Evolutionary conservation across 2,888 invertebrate genomes (phyloP), one percentile per base, ranked within the genome.

Genomic region (Nomada fucata): DNA sequence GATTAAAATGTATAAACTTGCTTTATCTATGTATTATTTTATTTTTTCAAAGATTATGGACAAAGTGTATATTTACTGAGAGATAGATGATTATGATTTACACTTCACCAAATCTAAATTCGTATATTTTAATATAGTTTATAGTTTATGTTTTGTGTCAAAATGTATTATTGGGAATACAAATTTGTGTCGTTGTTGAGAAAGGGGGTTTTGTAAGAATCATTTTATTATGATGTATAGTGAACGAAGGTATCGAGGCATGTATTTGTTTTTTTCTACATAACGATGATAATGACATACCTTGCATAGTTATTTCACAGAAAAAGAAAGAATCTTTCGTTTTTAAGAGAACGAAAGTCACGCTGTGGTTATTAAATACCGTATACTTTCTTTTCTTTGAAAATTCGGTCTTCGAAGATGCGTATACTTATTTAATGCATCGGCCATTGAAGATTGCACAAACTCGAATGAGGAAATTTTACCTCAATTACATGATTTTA

Each of bases 1-100:
- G 76, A 85, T 85, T 84, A 64, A 83, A 85, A 78, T 90, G 91
- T 91, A 89, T 90, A 90, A 90, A 89, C 87, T 87, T 90, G 82
- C 89, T 90, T 90, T 90, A 89, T 85, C 83, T 87, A 87, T 85
- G 82, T 88, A 82, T 88, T 86, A 83, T 84, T 79, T 89, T 89
- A 88, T 87, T 89, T 90, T 85, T 88, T 88, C 89, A 88, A 87
- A 90, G 86, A 89, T 90, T 87, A 87, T 87, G 88, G 84, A 88
- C 86, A 88, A 88, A 91, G 85, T 91, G 90, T 92, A 91, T 88
- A 91, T 92, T 91, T 89, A 89, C 88, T 85, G 85, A 82, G 65
- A 63, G 78, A 83, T 86, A 86, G 83, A 60, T 73, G 77, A 76
- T 85, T 88, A 88, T 86, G 73, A 82, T 88, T 86, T 80, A 83